Evolutionary conservation across 2,888 invertebrate species (phyloP), one percentile per base, ranked within the genome.

Genomic region (Chalcosyrphus nemorum): DNA sequence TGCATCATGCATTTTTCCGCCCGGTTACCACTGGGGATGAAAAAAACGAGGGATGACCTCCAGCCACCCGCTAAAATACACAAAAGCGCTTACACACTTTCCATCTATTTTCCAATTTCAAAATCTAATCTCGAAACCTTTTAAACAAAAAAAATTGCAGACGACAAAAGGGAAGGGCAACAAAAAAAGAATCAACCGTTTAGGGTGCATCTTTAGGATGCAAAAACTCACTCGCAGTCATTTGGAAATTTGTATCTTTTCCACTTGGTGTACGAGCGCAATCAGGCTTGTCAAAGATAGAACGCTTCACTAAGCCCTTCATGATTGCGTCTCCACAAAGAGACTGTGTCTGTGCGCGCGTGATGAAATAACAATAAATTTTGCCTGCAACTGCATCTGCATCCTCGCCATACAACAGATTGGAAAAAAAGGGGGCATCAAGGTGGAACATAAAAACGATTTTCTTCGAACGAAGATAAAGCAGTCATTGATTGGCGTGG

Each of bases 71-170:
- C n/a, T n/a, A n/a, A n/a, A n/a, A n/a, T n/a, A n/a, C n/a, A n/a
- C n/a, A 61, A 70, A 27, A 70, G 17, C n/a, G 29, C 38, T 63
- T 74, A 68, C 43, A 13, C 4, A 35, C 13, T 43, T 35, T 35
- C 24, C 59, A 68, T 61, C 56, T 29, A 56, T 81, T 81, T 81
- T 68, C 74, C 74, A 81, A 75, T 81, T 81, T 68, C 24, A 63
- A 68, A 81, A 81, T 61, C 66, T 38, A 81, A 81, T 81, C 66
- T 61, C 27, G 15, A 13, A 35, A n/a, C 59, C 19, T 7, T 43
- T 66, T 59, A 45, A 27, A 66, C 7, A n/a, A 13, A 19, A n/a
- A 59, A 32, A 52, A n/a, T 43, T 2, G 21, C 61, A 54, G 54
- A 54, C n/a, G n/a, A n/a, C n/a, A n/a, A n/a, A n/a, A n/a, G n/a